Base-by-base conservation (phyloP, 2,797 vertebrate genomes). In the Pipistrellus nathusii region DNA sequence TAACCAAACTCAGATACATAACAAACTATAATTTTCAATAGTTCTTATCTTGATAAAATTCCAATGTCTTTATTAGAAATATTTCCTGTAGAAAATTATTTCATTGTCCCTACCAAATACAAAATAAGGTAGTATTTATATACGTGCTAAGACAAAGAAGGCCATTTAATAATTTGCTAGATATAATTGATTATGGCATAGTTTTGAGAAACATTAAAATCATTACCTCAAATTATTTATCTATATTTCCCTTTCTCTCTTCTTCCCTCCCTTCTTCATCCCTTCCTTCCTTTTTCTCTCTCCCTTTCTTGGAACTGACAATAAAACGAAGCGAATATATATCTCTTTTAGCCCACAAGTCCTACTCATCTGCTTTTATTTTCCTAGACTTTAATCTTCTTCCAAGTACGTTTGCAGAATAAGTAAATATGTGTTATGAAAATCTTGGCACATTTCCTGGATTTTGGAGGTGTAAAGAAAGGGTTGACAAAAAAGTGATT, bases 381-480 rank as follows among this genome's bases (percentile, higher is more conserved):
- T 96, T 92, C 53, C 73, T 21, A 20, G 91, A 15, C 95, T 96
- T 95, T 94, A 90, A 94, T 97, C 86, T 96, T 53, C 84, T 96
- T 96, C 95, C 96, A 96, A 95, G 86, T 84, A 92, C 85, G 93
- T 88, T 85, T 38, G 71, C 92, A 86, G 95, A 96, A 78, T 78
- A 92, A 95, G 85, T 69, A 95, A 94, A 90, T 83, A 85, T 41
- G 51, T 68, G 81, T 95, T 95, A 44, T 95, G 76, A 95, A 96
- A 95, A 85, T 86, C 73, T 94, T 96, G 96, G 96, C 94, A 73
- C 32, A 66, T 71, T 93, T 96, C 88, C 94, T 97, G 64, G 80
- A 85, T 90, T 93, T 75, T 27, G 44, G 62, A 95, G 14, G 69
- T 93, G 6, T 72, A 80, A 92, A 84, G 44, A 89, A 46, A 78